Evolutionary conservation across 2,113 vertebrate species (phyloP).

Genomic region (Anarhynchus alexandrinus): DNA sequence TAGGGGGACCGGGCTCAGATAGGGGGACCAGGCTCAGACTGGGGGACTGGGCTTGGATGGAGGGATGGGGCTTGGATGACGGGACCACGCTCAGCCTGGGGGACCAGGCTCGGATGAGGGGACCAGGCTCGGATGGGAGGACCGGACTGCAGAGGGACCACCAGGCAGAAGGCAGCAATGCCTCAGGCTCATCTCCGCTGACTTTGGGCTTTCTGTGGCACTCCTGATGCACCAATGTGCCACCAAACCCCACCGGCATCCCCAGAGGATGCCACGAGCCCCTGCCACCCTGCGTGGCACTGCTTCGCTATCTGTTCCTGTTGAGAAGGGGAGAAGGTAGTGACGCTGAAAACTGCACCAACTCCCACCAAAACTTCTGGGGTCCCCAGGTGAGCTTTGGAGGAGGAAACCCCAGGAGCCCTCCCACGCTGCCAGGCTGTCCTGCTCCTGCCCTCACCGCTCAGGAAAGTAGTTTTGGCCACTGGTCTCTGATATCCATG

Average conservation of each 20-base stretch:
- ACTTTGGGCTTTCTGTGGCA: background rate
- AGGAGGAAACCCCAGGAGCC: background rate
- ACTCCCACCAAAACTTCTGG: background rate
- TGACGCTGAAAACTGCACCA: background rate
- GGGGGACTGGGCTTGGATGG: too few relatives aligned
- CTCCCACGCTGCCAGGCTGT: accelerated
- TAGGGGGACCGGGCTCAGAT: accelerated
- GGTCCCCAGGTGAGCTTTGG: background rate
- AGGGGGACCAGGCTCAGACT: too few relatives aligned
- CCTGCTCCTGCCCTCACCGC: background rate
- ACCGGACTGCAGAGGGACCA: background rate
- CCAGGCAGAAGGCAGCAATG: background rate
- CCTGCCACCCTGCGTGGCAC: background rate
- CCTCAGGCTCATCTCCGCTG: background rate
- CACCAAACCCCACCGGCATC: background rate
- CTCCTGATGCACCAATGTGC: background rate
- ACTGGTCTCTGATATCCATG: background rate
- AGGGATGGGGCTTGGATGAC: background rate
- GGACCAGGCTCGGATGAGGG: background rate
- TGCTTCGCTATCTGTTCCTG: background rate
- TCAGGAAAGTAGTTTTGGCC: background rate
- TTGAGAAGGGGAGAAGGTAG: background rate
- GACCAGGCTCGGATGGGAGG: background rate
- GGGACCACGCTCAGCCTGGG: background rate
- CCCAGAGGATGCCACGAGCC: accelerated